These are phyloP conservation scores for Anthopleura xanthogrammica DNA, from an alignment of 92 coral and sea anemone species.

Conservation along the genomic window DNA sequence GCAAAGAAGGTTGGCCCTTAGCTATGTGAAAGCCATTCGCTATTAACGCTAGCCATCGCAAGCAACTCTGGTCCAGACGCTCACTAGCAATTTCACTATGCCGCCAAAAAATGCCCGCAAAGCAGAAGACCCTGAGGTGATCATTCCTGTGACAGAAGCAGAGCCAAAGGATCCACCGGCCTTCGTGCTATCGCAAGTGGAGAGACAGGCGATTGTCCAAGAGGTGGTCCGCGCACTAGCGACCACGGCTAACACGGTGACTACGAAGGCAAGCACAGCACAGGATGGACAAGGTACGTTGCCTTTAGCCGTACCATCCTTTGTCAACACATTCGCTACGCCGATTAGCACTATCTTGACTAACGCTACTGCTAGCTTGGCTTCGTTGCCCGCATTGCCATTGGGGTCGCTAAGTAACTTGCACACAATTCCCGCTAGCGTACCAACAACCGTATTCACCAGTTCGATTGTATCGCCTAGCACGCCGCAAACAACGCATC, in stretches of 20 bases:
- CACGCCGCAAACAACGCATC: neutral
- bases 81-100: neutral
- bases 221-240: too few relatives aligned
- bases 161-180: neutral
- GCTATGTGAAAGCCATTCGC: neutral
- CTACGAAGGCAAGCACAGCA: neutral
- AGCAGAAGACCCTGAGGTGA: neutral
- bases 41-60: neutral
- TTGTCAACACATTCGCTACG: neutral
- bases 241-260: too few relatives aligned
- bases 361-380: neutral
- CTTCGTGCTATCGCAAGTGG: neutral
- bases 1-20: neutral
- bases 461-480: neutral
- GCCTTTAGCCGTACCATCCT: neutral
- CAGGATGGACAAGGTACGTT: neutral
- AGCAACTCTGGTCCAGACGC: neutral
- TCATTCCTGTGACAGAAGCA: neutral
- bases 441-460: neutral
- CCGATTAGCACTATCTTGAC: neutral
- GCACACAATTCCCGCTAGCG: neutral
- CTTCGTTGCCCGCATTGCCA: neutral
- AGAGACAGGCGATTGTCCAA: neutral
- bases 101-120: neutral
- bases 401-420: neutral